Evolutionary conservation across 2,113 vertebrate genomes (phyloP), one percentile per base, ranked within the genome.

Genomic region (Neotoma lepida): DNA sequence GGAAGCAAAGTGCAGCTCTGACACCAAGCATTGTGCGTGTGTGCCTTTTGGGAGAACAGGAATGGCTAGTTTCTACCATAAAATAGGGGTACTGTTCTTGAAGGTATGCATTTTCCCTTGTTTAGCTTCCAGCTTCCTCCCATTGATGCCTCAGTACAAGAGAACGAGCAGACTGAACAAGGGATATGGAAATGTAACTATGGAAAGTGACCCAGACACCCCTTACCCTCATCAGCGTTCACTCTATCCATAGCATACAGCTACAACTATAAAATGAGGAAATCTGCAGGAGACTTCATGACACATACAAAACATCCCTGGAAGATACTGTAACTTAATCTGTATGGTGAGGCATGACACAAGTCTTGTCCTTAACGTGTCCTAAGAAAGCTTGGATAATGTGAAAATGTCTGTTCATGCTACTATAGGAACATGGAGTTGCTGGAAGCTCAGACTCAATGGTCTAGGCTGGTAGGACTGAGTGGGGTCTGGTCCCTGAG

Each of bases 81-180:
- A 92, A 95, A 92, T 1, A 66, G 49, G 41, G 68, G 46, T 82
- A 56, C 73, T 46, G 26, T 1, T 22, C n/a, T 18, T 68, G 14
- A 91, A 56, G 73, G 41, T 49, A 78, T 68, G 77, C 71, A 39
- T 61, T 91, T 93, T 82, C 54, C 81, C 44, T 96, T 91, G 39
- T 56, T 96, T 33, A 82, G 74, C 39, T 87, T 89, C 88, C 51
- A 74, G 33, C 54, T 91, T 93, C 74, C 39, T 93, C 41, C 64
- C 64, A 89, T 49, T 63, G 64, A 87, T 77, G 84, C 39, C 51
- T 87, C 49, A 46, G 71, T 86, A 68, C 46, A 44, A 39, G 73
- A 70, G 88, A 80, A 84, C 44, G 54, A 88, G 26, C 58, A 89
- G 77, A 17, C 39, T 49, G n/a, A 84, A 84, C 17, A 70, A 5